Base-by-base conservation (phyloP, 1,140 invertebrate genomes). In the Ditylenchus dipsaci region DNA sequence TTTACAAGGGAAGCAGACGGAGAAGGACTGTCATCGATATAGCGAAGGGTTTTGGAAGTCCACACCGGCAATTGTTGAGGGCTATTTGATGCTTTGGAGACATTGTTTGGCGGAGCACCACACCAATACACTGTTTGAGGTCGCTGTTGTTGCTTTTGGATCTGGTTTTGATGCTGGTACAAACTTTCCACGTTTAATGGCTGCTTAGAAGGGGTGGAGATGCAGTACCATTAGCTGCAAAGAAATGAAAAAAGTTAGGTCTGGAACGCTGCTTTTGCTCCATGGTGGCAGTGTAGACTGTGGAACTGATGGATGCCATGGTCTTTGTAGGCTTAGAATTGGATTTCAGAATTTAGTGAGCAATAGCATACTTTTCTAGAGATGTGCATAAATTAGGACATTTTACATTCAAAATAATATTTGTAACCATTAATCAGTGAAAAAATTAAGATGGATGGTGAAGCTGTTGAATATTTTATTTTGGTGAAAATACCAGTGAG, bases 51-150 rank as follows among this genome's bases (percentile, higher is more conserved):
- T 26, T 53, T 53, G n/a, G 49, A 53, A 5, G 49, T 53, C 49
- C 49, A 53, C 49, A 53, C 49, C 8, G 49, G 49, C 49, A 26
- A 15, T 15, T 19, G n/a, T 53, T 53, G n/a, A 53, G 49, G 49
- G 49, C 15, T 11, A 11, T 38, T 38, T 3, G 33, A 38, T 38
- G 33, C 3, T 38, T 38, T 38, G 33, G 33, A 38, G 33, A 11
- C 11, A 11, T 38, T 38, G 3, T 38, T 38, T 38, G 33, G 33
- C 11, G 3, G 33, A 38, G 33, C 33, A 11, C 33, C 33, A 38
- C n/a, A 53, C 49, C 49, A 53, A 53, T 53, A 53, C 49, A 53
- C 49, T 53, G 49, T 53, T 19, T 53, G 49, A 3, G 49, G 49
- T 7, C 49, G n/a, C 15, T 19, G 49, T 7, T 15, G n/a, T 53